Conservation (phyloP, 2,888 invertebrate genomes). For the Alitta virens region DNA sequence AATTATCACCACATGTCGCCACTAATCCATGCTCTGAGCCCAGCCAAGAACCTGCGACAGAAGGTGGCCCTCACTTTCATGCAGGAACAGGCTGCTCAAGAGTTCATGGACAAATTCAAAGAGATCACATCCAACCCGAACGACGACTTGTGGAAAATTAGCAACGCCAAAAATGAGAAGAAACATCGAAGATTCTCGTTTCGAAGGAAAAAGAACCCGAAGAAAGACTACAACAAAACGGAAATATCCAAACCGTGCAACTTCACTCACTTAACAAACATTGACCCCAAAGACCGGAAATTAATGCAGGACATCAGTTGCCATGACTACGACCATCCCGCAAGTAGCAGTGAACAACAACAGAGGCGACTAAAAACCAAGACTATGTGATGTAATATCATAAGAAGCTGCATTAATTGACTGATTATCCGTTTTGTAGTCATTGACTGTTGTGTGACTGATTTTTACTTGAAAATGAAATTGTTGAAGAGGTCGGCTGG, state of each 20-base stretch:
- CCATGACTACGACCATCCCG: too few species aligned
- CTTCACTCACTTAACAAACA: conserved; percentile 22
- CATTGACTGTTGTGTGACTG: too few species aligned
- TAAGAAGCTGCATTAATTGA: too few species aligned
- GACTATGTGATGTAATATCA: too few species aligned
- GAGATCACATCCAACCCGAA: conserved; percentile 20
- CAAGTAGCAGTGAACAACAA: too few species aligned
- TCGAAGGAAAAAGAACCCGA: not conserved
- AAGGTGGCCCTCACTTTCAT: conserved; percentile 13
- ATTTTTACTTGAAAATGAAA: too few species aligned
- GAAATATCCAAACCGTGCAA: conserved; percentile 29
- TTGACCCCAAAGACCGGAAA: conserved; percentile 12
- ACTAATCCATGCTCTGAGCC: conserved; percentile 11
- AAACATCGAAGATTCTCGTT: not conserved
- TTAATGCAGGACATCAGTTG: too few species aligned
- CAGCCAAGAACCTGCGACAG: conserved; percentile 21
- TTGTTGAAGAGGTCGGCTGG: too few species aligned
- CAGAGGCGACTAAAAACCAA: too few species aligned
- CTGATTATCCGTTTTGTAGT: too few species aligned
- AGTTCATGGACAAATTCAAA: conserved; percentile 18
- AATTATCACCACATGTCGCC: conserved; percentile 11
- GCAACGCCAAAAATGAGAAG: conserved; percentile 3
- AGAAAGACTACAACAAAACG: conserved; percentile 9
- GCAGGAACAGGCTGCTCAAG: conserved; percentile 11
- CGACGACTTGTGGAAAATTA: conserved; percentile 28